Evolutionary conservation across 2,113 vertebrate species (phyloP).

Genomic region (Lycocorax pyrrhopterus): DNA sequence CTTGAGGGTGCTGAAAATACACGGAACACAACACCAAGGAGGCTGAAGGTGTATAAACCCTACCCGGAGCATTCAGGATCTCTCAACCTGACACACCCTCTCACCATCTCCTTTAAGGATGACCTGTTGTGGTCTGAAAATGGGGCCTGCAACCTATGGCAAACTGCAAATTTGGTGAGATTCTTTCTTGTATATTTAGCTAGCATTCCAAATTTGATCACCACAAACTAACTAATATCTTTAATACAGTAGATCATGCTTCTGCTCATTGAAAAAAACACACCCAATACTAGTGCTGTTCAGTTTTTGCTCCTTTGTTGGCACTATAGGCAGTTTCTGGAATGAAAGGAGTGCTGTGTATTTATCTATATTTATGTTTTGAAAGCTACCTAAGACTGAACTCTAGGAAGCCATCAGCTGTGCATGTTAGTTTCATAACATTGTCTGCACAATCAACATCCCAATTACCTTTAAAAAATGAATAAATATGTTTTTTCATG

Average conservation of each 20-base stretch:
- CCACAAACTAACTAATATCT: neutral
- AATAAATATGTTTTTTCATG: neutral
- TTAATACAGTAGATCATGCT: neutral
- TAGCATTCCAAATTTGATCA: neutral
- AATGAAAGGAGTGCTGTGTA: neutral
- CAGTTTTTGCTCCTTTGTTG: neutral
- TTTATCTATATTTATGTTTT: neutral
- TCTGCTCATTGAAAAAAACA: neutral
- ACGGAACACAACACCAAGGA: neutral
- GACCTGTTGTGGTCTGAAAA: neutral
- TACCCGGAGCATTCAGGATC: neutral
- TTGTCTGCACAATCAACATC: neutral
- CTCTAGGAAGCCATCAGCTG: neutral
- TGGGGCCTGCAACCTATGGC: neutral
- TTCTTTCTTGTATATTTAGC: neutral
- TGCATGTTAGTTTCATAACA: neutral
- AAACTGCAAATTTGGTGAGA: neutral
- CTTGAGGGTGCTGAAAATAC: neutral
- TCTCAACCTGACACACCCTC: neutral
- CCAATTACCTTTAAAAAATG: neutral
- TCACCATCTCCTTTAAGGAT: neutral
- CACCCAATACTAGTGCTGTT: neutral
- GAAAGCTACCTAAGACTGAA: neutral
- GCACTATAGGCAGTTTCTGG: neutral
- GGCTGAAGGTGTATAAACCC: neutral